Percentiles rank a stretch among this genome's conserved stretches.
Evolutionary conservation across 2,113 vertebrate genomes (phyloP).

Genomic region (Todiramphus saurophagus): DNA sequence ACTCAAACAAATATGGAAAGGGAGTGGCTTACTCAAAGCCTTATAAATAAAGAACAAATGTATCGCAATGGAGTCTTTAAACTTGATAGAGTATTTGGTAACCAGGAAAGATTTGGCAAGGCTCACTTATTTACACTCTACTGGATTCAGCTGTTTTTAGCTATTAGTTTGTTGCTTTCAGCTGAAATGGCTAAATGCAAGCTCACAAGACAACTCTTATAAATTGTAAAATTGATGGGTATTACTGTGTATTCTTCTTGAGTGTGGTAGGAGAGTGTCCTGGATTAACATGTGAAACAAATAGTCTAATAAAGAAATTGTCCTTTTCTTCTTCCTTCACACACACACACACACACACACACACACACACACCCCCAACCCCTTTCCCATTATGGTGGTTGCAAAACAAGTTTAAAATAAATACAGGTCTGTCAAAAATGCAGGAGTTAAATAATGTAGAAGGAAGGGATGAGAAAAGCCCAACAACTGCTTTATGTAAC

Average conservation of each 20-base stretch:
- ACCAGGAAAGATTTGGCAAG: conserved; percentile 17
- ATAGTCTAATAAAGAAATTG: background rate
- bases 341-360: too few species aligned
- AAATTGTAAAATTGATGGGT: background rate
- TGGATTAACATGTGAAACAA: background rate
- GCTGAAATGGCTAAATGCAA: background rate
- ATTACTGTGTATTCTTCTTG: background rate
- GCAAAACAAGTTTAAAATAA: background rate
- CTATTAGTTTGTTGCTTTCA: conserved; percentile 20
- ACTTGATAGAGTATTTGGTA: background rate
- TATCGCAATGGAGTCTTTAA: conserved; percentile 16
- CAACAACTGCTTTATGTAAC: background rate
- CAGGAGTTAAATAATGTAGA: background rate
- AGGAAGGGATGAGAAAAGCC: background rate
- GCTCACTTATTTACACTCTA: conserved; percentile 39
- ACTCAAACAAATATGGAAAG: conserved; percentile 54
- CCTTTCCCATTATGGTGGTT: background rate
- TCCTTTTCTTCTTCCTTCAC: background rate
- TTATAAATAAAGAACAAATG: conserved; percentile 59
- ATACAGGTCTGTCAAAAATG: background rate
- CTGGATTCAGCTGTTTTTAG: conserved; percentile 23
- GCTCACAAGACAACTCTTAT: background rate
- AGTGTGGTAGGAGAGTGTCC: background rate
- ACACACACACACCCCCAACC: too few species aligned
- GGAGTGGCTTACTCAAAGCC: conserved; percentile 51